Conservation (phyloP, 1,140 invertebrate genomes). For the Pararge aegeria region DNA sequence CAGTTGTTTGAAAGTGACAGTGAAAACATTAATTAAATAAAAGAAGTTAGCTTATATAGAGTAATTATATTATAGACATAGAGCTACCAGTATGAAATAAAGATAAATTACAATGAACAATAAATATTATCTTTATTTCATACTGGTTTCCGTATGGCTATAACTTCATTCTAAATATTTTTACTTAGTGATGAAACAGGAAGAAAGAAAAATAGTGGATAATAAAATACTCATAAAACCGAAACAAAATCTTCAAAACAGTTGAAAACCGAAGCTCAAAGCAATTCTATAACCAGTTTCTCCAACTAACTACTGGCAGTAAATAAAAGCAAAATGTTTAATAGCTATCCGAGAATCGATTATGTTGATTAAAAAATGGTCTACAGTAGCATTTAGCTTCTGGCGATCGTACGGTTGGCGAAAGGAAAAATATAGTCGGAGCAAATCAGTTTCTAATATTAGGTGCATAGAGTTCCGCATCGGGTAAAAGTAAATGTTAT, state of each 20-base stretch:
- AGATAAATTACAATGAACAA: no score
- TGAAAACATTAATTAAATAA: no score
- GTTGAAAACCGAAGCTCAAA: neutral
- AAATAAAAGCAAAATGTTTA: slow-evolving; percentile 17
- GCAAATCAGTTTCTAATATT: neutral
- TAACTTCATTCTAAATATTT: no score
- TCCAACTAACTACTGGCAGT: slow-evolving; percentile 10
- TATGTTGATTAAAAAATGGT: slow-evolving; percentile 21
- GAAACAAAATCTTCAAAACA: slow-evolving; percentile 3
- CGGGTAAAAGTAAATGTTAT: neutral
- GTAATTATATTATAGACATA: no score
- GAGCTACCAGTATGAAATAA: no score
- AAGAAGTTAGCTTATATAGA: no score
- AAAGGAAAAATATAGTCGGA: neutral
- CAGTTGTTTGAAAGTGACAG: no score
- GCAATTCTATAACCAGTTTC: slow-evolving; percentile 1
- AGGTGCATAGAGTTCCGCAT: no score
- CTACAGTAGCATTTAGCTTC: slow-evolving; percentile 20
- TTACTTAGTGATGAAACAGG: no score
- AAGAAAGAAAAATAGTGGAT: neutral
- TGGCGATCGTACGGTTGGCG: slow-evolving; percentile 9
- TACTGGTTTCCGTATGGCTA: no score
- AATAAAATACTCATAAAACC: neutral
- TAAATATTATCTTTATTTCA: no score
- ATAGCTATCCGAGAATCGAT: slow-evolving; percentile 17